Evolutionary conservation across 2,113 vertebrate genomes (phyloP).

Genomic region (Lophochroa leadbeateri): DNA sequence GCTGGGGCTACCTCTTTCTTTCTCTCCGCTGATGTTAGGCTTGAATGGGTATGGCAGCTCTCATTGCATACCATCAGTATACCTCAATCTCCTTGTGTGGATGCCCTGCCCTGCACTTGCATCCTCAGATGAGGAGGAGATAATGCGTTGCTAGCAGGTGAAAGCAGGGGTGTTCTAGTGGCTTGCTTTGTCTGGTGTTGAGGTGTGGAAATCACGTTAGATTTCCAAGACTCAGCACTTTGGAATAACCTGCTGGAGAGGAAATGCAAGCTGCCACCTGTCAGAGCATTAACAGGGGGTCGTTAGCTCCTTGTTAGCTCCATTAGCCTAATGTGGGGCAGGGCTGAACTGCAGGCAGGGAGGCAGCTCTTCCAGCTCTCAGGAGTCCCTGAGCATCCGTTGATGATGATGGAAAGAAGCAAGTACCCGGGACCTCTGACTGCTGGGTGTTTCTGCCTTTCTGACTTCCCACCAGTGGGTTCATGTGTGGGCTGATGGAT

Average conservation of each 20-base stretch:
- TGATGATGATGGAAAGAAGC: not conserved
- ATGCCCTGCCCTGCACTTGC: not conserved
- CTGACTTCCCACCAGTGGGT: rapidly evolving
- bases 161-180: not conserved
- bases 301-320: no score
- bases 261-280: not conserved
- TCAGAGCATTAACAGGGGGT: not conserved
- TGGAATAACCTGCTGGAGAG: not conserved
- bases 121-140: not conserved
- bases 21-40: rapidly evolving
- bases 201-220: not conserved
- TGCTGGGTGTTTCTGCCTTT: not conserved
- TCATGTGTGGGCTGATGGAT: not conserved
- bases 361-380: not conserved
- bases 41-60: not conserved
- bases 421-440: not conserved
- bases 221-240: not conserved
- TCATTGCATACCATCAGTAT: not conserved
- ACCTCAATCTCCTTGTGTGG: not conserved
- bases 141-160: rapidly evolving
- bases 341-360: not conserved
- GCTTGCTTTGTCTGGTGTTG: not conserved
- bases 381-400: not conserved
- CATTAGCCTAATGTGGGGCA: not conserved
- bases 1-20: not conserved